These are phyloP conservation scores for Turritopsis rubra DNA, from an alignment of 30 jellyfish, hydroid and myxozoan genomes.

Conservation along the genomic window DNA sequence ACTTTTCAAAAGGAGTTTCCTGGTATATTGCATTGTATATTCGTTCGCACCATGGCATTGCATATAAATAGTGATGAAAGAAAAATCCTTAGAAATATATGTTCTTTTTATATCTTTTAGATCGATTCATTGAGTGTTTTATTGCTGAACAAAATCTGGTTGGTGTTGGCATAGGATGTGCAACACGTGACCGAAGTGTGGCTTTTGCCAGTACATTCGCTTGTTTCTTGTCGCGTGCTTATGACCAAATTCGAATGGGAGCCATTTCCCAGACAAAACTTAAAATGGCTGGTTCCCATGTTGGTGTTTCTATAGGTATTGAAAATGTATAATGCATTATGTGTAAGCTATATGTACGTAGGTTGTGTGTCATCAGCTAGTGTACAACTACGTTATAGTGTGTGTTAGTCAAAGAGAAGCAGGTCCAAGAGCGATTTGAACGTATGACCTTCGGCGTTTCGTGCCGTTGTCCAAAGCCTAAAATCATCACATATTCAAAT, in stretches of 20 bases:
- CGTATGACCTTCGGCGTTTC: too few relatives aligned
- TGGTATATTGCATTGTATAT: constrained; percentile 7
- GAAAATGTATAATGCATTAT: too few relatives aligned
- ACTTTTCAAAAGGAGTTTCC: constrained; percentile 90
- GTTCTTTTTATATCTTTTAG: constrained; percentile 13
- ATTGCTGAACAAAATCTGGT: constrained; percentile 95
- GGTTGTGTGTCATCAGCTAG: too few relatives aligned
- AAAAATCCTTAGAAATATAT: background rate
- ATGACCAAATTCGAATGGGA: constrained; percentile 97
- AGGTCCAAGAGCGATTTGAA: too few relatives aligned
- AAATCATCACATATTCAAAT: too few relatives aligned
- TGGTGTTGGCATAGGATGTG: constrained; percentile 96
- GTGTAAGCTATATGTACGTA: too few relatives aligned
- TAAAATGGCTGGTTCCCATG: constrained; percentile 89
- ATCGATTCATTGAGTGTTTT: constrained; percentile 87
- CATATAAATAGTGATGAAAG: background rate
- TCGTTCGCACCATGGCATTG: background rate
- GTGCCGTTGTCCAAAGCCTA: too few relatives aligned
- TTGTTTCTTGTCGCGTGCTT: constrained; percentile 89
- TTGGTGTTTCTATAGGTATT: constrained; percentile 92
- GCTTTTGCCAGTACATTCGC: constrained; percentile 96
- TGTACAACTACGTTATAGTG: too few relatives aligned
- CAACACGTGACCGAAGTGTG: constrained; percentile 76
- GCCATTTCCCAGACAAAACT: constrained; percentile 85
- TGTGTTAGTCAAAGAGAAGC: too few relatives aligned